phyloP scores from a whole-genome alignment of 1,140 invertebrate species.

The Lordiphosa clarofinis region DNA sequence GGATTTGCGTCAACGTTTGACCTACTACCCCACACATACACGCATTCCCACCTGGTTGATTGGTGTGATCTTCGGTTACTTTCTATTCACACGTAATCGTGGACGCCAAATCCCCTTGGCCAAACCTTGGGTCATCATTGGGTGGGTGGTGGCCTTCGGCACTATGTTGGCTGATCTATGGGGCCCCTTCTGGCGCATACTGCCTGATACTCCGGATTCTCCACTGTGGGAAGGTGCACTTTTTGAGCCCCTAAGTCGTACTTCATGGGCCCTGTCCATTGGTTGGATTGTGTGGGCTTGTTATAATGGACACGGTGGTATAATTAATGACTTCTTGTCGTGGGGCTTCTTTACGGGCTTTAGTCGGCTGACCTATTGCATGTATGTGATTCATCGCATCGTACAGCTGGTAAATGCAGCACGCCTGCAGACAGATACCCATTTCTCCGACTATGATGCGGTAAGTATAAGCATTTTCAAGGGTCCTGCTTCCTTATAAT shows the following conservation, averaged over 20 bases:
- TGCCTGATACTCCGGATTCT: conserved; percentile 81
- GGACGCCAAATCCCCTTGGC: conserved; percentile 65
- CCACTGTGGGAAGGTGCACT: conserved; percentile 84
- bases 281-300: conserved; percentile 87
- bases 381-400: conserved; percentile 84
- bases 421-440: conserved; percentile 56
- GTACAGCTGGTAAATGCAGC: conserved; percentile 71
- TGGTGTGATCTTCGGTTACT: conserved; percentile 82
- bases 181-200: conserved; percentile 82
- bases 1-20: conserved; percentile 73
- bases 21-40: conserved; percentile 78
- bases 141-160: conserved; percentile 79
- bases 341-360: conserved; percentile 85
- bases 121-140: conserved; percentile 56
- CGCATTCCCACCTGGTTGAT: conserved; percentile 82
- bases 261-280: conserved; percentile 84
- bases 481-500: background rate
- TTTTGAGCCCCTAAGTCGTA: conserved; percentile 84
- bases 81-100: conserved; percentile 75
- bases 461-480: conserved; percentile 17
- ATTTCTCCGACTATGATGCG: conserved; percentile 63
- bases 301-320: conserved; percentile 85
- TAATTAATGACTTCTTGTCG: conserved; percentile 83
- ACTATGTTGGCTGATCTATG: conserved; percentile 80
- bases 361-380: conserved; percentile 85